Percentiles rank a stretch among this genome's conserved stretches.
phyloP scores from a whole-genome alignment of 1,140 invertebrate genomes.

The Monochamus saltuarius region DNA sequence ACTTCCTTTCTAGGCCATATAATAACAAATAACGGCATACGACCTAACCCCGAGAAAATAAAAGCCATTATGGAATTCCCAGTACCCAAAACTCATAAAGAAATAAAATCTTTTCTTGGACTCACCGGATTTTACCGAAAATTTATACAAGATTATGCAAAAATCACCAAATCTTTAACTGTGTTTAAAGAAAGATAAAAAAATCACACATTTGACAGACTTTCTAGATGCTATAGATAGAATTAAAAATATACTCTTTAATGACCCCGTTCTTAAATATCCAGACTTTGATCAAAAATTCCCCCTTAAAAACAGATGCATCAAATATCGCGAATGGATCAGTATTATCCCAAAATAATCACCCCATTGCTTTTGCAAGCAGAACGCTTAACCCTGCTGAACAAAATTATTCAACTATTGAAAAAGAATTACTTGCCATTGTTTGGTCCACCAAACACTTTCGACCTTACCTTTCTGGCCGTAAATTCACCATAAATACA shows the following conservation, averaged over 20 bases:
- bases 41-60: no score
- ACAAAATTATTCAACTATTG: neutral
- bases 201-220: neutral
- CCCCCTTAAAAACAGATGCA: neutral
- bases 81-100: neutral
- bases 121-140: neutral
- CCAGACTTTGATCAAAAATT: neutral
- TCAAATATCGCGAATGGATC: no score
- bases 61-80: neutral
- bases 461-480: neutral
- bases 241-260: neutral
- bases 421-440: neutral
- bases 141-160: neutral
- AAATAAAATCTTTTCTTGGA: neutral
- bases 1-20: no score
- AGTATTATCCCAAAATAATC: no score
- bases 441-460: slow-evolving; percentile 1
- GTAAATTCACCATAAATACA: neutral
- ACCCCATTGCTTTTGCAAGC: no score
- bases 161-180: slow-evolving; percentile 7
- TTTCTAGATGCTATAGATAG: neutral
- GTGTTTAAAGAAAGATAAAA: slow-evolving; percentile 2
- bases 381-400: no score
- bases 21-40: no score
- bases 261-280: neutral